Percentiles rank a stretch among this genome's conserved stretches.
Evolutionary conservation across 2,797 vertebrate species (phyloP).

Genomic region (Mastacembelus armatus): DNA sequence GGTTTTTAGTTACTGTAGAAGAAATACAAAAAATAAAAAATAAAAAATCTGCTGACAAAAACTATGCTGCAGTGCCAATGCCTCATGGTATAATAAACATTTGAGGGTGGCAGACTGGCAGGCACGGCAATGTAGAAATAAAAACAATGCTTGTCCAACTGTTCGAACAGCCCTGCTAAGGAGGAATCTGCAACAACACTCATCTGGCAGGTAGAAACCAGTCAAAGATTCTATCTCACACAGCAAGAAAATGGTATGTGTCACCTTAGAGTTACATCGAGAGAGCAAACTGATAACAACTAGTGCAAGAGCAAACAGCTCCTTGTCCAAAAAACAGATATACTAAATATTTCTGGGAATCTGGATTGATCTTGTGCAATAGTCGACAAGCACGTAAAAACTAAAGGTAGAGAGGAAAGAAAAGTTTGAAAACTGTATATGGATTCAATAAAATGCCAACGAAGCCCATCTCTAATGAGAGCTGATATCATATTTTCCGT

Average conservation of each 20-base stretch:
- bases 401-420: neutral
- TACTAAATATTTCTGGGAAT: neutral
- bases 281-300: neutral
- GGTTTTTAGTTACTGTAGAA: constrained; percentile 28
- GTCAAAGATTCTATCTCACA: constrained; percentile 16
- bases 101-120: constrained; percentile 51
- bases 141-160: constrained; percentile 54
- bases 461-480: constrained; percentile 14
- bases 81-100: constrained; percentile 30
- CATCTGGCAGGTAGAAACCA: constrained; percentile 8
- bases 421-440: too few relatives aligned
- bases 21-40: constrained; percentile 8
- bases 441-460: too few relatives aligned
- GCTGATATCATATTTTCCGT: constrained; percentile 51
- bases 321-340: neutral
- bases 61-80: constrained; percentile 31
- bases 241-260: neutral
- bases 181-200: constrained; percentile 35
- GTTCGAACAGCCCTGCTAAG: constrained; percentile 29
- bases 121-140: constrained; percentile 41
- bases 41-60: constrained; percentile 3
- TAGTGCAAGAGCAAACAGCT: neutral
- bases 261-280: neutral
- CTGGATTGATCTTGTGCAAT: neutral
- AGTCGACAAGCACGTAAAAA: neutral